Conservation (phyloP, 2,113 vertebrate genomes). For the Patagioenas fasciata region DNA sequence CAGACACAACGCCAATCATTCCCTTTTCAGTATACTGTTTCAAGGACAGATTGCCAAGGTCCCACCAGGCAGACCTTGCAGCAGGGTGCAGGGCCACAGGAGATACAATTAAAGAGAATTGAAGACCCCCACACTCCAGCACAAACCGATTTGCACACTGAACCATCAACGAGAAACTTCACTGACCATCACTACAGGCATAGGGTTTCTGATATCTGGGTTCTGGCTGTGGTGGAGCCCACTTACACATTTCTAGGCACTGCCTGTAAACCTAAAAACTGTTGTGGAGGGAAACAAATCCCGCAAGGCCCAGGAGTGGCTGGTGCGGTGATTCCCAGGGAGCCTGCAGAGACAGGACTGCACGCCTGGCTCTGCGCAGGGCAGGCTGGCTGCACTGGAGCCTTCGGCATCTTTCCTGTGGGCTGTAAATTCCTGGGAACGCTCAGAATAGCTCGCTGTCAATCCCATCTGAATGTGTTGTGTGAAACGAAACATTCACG, state of each 20-base stretch:
- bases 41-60: neutral
- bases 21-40: neutral
- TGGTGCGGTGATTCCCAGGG: neutral
- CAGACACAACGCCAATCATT: neutral
- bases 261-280: neutral
- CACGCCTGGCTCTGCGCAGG: neutral
- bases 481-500: neutral
- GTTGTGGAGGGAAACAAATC: neutral
- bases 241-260: neutral
- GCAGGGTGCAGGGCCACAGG: neutral
- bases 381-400: neutral
- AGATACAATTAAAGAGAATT: neutral
- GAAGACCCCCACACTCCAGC: neutral
- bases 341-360: neutral
- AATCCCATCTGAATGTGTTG: neutral
- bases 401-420: neutral
- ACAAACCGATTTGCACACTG: neutral
- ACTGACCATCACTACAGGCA: fast-evolving
- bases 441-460: neutral
- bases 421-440: neutral
- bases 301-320: neutral
- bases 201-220: neutral
- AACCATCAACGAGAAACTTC: neutral
- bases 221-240: neutral
- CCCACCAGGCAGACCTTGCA: fast-evolving